phyloP scores from a whole-genome alignment of 2,797 vertebrate species.

The Pachyuromys duprasi region DNA sequence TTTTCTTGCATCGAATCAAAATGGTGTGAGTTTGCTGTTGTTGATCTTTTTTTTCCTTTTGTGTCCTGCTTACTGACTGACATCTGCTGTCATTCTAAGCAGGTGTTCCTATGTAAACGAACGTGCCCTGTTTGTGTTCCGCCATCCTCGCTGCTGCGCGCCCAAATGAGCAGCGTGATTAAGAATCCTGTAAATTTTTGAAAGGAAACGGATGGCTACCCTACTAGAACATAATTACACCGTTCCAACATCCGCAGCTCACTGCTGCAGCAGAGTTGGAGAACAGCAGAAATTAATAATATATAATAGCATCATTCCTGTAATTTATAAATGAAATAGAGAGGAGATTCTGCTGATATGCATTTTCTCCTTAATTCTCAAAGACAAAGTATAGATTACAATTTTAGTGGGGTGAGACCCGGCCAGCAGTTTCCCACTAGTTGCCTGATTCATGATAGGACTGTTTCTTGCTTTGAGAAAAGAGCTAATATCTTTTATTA shows the following conservation, averaged over 20 bases:
- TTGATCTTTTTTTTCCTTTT: constrained; percentile 89
- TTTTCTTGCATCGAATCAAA: constrained; percentile 79
- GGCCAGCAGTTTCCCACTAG: constrained; percentile 86
- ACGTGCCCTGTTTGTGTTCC: constrained; percentile 98
- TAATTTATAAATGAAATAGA: constrained; percentile 99
- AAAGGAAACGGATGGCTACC: constrained; percentile 99
- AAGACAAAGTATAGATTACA: constrained; percentile 93
- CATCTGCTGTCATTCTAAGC: constrained; percentile 99
- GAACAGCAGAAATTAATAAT: constrained; percentile 99
- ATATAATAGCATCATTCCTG: constrained; percentile 98
- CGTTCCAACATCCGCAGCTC: constrained; percentile 95
- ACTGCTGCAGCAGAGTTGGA: constrained; percentile 92
- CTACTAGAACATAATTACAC: constrained; percentile 99
- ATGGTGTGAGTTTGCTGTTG: constrained; percentile 87
- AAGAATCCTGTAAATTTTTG: constrained; percentile 99
- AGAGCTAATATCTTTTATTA: constrained; percentile 87
- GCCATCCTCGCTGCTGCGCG: constrained; percentile 93
- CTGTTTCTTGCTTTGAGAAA: constrained; percentile 85
- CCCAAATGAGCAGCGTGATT: constrained; percentile 99
- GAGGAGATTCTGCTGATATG: constrained; percentile 94
- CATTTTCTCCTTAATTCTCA: constrained; percentile 92
- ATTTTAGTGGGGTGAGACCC: constrained; percentile 91
- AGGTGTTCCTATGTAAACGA: constrained; percentile 99
- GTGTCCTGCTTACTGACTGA: constrained; percentile 97
- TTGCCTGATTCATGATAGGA: constrained; percentile 87